Percentiles rank a stretch among this genome's conserved stretches.
These are phyloP conservation scores for Drosophila pachea DNA, from an alignment of 1,140 invertebrate genomes.

Conservation along the genomic window DNA sequence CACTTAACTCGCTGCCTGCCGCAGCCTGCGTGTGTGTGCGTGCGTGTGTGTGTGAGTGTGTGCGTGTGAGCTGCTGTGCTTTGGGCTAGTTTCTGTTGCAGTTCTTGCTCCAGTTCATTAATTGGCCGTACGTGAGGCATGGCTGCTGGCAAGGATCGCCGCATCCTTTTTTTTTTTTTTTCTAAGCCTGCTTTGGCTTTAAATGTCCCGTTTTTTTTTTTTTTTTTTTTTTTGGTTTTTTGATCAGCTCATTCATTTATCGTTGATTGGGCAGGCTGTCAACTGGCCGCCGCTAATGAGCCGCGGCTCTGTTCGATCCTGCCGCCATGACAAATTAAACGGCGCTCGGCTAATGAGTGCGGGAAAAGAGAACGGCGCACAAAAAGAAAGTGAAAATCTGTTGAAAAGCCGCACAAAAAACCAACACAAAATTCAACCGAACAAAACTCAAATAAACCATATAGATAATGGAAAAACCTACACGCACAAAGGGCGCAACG, in stretches of 20 bases:
- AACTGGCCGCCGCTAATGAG: constrained; percentile 53
- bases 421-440: constrained; percentile 1
- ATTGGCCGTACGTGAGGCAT: constrained; percentile 65
- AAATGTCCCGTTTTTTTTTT: constrained; percentile 3
- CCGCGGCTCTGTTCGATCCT: constrained; percentile 47
- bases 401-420: constrained; percentile 62
- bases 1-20: constrained; percentile 63
- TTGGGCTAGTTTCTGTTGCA: constrained; percentile 41
- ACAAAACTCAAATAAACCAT: background rate
- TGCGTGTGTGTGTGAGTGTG: background rate
- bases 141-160: constrained; percentile 18
- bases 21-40: background rate
- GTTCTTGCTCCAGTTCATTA: constrained; percentile 7
- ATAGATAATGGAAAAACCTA: constrained; percentile 24
- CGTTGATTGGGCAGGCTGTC: constrained; percentile 42
- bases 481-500: constrained; percentile 59
- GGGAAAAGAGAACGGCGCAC: too few relatives aligned
- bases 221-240: background rate
- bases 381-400: constrained; percentile 41
- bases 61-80: constrained; percentile 8
- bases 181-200: background rate
- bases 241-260: constrained; percentile 23
- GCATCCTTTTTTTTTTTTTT: background rate
- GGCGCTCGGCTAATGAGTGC: constrained; percentile 67
- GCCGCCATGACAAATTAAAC: constrained; percentile 69